Percentiles rank a stretch among this genome's conserved stretches.
Evolutionary conservation across 2,797 vertebrate genomes (phyloP).

Genomic region (Mormyrops boulengeri): DNA sequence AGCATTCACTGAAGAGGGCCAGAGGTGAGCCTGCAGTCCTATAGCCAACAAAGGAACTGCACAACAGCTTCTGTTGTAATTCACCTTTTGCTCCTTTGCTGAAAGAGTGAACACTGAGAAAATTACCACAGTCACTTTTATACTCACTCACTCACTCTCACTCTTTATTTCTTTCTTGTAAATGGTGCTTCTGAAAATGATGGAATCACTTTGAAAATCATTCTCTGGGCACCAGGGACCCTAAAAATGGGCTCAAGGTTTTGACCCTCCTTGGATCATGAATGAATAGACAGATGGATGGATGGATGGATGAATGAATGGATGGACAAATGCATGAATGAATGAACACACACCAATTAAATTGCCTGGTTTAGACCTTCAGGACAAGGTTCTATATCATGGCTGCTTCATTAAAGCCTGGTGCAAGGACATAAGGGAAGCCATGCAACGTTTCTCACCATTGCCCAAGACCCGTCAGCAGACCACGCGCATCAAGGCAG

Average conservation of each 20-base stretch:
- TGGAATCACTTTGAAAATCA: not conserved
- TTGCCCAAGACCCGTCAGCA: not conserved
- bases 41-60: not conserved
- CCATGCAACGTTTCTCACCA: not conserved
- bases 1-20: not conserved
- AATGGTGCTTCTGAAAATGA: not conserved
- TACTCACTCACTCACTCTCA: not conserved
- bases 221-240: not conserved
- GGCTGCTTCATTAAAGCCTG: not conserved
- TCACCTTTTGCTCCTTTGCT: slow-evolving; percentile 27
- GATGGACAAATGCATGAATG: not conserved
- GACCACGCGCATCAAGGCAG: not conserved
- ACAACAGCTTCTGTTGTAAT: not conserved
- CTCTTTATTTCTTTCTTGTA: not conserved
- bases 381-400: not conserved
- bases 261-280: not conserved
- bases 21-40: not conserved
- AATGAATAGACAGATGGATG: not conserved
- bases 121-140: not conserved
- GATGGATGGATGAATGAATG: not conserved
- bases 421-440: not conserved
- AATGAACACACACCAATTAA: not conserved
- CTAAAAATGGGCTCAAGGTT: not conserved
- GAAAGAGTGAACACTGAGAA: not conserved
- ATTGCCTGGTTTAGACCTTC: not conserved